phyloP scores from a whole-genome alignment of 2,888 invertebrate genomes.

The Coleophora deauratella region DNA sequence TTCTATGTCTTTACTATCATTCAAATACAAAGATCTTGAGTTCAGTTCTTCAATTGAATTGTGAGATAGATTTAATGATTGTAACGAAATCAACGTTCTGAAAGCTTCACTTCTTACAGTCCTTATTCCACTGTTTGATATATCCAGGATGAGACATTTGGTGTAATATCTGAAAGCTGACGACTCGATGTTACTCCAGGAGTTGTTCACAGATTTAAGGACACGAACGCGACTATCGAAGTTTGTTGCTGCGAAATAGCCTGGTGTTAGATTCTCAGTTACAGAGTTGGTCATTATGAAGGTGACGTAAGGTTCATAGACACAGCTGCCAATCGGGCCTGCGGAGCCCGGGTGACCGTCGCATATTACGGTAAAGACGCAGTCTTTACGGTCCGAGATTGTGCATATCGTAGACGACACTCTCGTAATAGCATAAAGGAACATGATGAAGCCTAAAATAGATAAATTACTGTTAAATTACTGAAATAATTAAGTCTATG shows the following conservation, averaged over 20 bases:
- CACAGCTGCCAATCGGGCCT: slow-evolving; percentile 28
- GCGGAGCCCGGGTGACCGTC: slow-evolving; percentile 27
- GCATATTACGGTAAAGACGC: slow-evolving; percentile 41
- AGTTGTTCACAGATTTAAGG: slow-evolving; percentile 31
- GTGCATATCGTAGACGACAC: slow-evolving; percentile 24
- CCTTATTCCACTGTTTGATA: slow-evolving; percentile 37
- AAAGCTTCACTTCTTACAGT: slow-evolving; percentile 38
- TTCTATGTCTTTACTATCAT: slow-evolving; percentile 20
- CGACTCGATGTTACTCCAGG: slow-evolving; percentile 33
- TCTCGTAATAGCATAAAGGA: slow-evolving; percentile 11
- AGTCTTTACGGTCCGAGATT: slow-evolving; percentile 20
- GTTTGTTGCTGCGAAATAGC: slow-evolving; percentile 51
- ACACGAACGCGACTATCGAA: slow-evolving; percentile 48
- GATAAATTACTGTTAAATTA: neutral
- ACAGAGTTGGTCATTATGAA: slow-evolving; percentile 35
- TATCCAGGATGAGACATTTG: slow-evolving; percentile 28
- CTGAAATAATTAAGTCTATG: neutral
- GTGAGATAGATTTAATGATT: slow-evolving; percentile 38
- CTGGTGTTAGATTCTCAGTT: slow-evolving; percentile 22
- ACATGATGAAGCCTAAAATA: slow-evolving; percentile 22
- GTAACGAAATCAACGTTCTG: slow-evolving; percentile 23
- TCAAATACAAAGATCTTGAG: slow-evolving; percentile 27
- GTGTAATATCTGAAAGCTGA: slow-evolving; percentile 40
- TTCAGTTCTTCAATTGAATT: slow-evolving; percentile 35
- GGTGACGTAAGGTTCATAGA: slow-evolving; percentile 28